Percentiles rank a stretch among this genome's conserved stretches.
Evolutionary conservation across 1,140 invertebrate species (phyloP).

Genomic region (Tenebrio molitor): DNA sequence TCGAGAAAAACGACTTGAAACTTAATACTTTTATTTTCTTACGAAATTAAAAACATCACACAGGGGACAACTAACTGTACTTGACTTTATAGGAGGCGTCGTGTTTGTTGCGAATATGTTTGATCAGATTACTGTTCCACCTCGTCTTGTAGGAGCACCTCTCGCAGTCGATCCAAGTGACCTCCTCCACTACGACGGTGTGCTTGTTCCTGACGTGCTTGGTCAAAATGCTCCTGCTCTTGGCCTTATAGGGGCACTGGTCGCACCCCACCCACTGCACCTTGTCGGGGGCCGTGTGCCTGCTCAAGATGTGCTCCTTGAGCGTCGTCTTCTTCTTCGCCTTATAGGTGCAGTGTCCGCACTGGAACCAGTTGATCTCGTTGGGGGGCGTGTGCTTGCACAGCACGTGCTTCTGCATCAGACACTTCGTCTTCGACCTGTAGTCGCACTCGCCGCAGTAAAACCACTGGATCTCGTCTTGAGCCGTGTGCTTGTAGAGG

Average conservation of each 20-base stretch:
- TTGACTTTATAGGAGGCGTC: neutral
- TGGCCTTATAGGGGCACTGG: neutral
- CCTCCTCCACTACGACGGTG: neutral
- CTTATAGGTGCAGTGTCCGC: neutral
- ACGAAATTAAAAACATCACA: too few species aligned
- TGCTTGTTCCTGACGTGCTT: neutral
- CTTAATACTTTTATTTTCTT: too few species aligned
- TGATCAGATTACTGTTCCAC: conserved; percentile 2
- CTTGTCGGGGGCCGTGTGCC: neutral
- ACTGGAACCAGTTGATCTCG: conserved; percentile 1
- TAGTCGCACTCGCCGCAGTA: neutral
- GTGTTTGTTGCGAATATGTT: neutral
- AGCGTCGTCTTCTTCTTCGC: neutral
- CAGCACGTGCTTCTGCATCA: neutral
- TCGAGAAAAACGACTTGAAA: too few species aligned
- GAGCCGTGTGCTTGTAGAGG: neutral
- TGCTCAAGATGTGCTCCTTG: neutral
- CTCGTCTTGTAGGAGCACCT: neutral
- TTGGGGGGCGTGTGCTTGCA: neutral
- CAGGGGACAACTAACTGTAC: neutral
- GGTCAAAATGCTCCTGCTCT: neutral
- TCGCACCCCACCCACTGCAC: neutral
- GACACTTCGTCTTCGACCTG: neutral
- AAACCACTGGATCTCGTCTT: neutral
- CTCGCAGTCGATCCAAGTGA: neutral